Evolutionary conservation across 2,797 vertebrate species (phyloP).

Genomic region (Phalanger gymnotis): DNA sequence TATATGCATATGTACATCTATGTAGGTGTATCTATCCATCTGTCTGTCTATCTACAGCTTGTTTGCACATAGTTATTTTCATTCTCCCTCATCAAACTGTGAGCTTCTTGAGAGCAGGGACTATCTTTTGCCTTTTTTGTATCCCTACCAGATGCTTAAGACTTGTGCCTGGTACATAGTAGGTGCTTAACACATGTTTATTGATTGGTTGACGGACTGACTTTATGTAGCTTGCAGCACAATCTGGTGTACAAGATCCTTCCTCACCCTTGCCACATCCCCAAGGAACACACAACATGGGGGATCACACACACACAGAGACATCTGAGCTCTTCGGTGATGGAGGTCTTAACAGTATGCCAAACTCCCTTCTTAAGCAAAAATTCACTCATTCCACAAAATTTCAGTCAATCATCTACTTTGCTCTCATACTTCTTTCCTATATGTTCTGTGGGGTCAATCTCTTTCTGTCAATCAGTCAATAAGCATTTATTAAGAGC

Average conservation of each 20-base stretch:
- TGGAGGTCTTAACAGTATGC: not conserved
- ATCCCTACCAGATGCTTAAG: not conserved
- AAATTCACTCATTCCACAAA: not conserved
- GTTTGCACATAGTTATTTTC: not conserved
- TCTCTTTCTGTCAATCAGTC: no score
- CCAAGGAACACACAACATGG: not conserved
- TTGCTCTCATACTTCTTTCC: not conserved
- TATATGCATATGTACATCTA: not conserved
- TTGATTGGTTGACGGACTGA: not conserved
- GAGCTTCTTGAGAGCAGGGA: not conserved
- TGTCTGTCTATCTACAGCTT: not conserved
- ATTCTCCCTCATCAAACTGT: not conserved
- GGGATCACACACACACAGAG: not conserved
- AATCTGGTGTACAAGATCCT: not conserved
- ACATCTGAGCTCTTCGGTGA: not conserved
- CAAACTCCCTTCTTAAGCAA: not conserved
- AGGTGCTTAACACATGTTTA: not conserved
- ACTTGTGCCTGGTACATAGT: not conserved
- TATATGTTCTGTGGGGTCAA: not conserved
- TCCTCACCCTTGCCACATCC: not conserved
- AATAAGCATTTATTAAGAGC: no score
- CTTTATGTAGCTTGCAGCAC: not conserved
- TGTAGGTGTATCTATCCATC: not conserved
- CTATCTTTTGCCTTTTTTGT: not conserved
- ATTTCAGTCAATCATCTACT: not conserved